Conservation (phyloP, 2,113 vertebrate species). For the human region GRCh38 chr5:22450501-22451000, state of each 20-base stretch:
- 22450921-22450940: background rate
- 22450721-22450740: background rate
- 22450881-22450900: no score
- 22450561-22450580: background rate
- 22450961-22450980: background rate
- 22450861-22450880: rapidly evolving
- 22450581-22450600: background rate
- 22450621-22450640: background rate
- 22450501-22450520: background rate
- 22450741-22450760: background rate
- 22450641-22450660: background rate
- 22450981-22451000: background rate
- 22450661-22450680: background rate
- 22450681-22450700: background rate
- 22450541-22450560: background rate
- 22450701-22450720: background rate
- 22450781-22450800: background rate
- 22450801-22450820: background rate
- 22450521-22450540: background rate
- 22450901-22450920: background rate
- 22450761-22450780: background rate
- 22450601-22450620: background rate
- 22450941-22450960: background rate
- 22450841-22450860: background rate
- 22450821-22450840: background rate